Evolutionary conservation across 2,113 vertebrate genomes (phyloP), one percentile per base, ranked within the genome.

Genomic region (Rafetus swinhoei): DNA sequence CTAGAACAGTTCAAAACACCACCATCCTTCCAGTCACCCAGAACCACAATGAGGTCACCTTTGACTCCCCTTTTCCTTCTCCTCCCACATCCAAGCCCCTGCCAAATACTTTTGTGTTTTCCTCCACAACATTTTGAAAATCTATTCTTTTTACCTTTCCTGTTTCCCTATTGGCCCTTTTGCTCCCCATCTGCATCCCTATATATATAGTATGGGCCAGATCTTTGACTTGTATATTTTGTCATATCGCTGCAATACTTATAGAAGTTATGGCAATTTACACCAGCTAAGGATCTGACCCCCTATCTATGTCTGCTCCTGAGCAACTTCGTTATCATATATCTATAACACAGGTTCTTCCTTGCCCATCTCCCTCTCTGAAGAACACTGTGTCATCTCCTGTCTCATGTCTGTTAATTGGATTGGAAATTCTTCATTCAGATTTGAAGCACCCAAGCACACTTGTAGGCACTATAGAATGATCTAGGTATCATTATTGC

Each of bases 11-110:
- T 85, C 9, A 6, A 76, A 39, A 27, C 81, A 76, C 25, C n/a
- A 81, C 15, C 1, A 6, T 90, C 24, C 77, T 45, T 89, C 72
- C 91, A 65, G 29, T 19, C 32, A 39, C 69, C n/a, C 35, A 74
- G 69, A 22, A 45, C 22, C 45, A 85, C 76, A 88, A 93, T 86
- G 60, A 92, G 89, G 6, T 79, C 4, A 91, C 27, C 11, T 91
- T 92, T 93, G 24, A 94, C 81, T 79, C 2, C 2, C 87, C 11
- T 3, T 85, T 52, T 45, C 21, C 12, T 86, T 84, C 7, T 84
- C 24, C 53, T 93, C 50, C 7, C 88, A 27, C 3, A 84, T 82
- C 60, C 6, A 4, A 83, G 85, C 54, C n/a, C 65, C 60, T 88
- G 77, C 11, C 5, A 92, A 95, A 86, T 1, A 1, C 10, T 95